Base-by-base conservation (phyloP, 2,888 invertebrate species). In the Apamea sordens region DNA sequence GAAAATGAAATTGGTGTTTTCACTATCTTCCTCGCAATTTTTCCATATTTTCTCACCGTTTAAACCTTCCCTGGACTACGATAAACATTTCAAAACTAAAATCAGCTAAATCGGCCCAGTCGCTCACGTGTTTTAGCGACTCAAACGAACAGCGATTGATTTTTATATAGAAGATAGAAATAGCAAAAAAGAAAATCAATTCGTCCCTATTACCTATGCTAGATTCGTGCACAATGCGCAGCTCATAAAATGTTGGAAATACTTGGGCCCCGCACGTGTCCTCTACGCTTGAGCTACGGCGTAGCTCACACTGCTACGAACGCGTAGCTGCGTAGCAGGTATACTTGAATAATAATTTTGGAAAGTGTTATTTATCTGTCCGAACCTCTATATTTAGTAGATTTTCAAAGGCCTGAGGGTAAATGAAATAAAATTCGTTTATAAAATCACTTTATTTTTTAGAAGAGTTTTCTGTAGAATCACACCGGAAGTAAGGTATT, bases 401-500 rank as follows among this genome's bases (percentile, higher is more conserved):
- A 59, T 59, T 4, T 59, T 11, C 5, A 11, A 11, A n/a, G n/a
- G 15, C 28, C 4, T 64, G 10, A 32, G 63, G 24, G 24, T 64
- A 24, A 64, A 64, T 64, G 0, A 80, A 83, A 77, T 36, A 50
- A 68, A 64, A 75, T n/a, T 82, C 80, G 83, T 92, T 93, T 94
- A 94, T 90, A 95, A 96, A 96, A 95, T 93, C 91, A 92, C 91
- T 95, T 94, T 96, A 93, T 91, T 93, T 93, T 93, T 94, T 92
- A 93, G 93, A 94, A 93, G 94, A 94, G 89, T 90, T 93, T 92
- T 90, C 88, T 93, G 92, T 94, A 93, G 93, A 94, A 94, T 95
- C 94, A 95, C 95, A 96, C 94, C 92, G 94, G 95, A 95, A 95
- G 93, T 94, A 93, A 90, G 93, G 93, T 93, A 67, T 92, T 94